Evolutionary conservation across 1,140 invertebrate genomes (phyloP).

Genomic region (Tetraneura akinire): DNA sequence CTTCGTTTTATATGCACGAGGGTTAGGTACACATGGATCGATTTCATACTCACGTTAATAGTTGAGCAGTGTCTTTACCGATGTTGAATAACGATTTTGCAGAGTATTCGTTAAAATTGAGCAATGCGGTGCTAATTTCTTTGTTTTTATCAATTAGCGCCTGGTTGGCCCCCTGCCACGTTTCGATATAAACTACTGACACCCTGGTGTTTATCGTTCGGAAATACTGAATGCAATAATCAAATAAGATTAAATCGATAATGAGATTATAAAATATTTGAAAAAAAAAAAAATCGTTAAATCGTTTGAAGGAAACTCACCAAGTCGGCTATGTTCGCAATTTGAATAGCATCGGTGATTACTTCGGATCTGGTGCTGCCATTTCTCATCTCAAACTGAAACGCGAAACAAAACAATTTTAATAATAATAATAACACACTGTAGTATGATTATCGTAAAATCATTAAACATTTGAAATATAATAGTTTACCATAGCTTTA

Average conservation of each 20-base stretch:
- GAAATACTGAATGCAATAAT: constrained; percentile 75
- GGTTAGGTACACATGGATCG: no score
- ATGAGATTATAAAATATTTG: background rate
- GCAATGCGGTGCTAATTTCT: constrained; percentile 82
- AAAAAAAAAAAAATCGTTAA: background rate
- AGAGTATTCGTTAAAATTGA: constrained; percentile 88
- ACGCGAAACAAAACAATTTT: constrained; percentile 41
- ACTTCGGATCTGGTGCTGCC: constrained; percentile 85
- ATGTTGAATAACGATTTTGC: constrained; percentile 79
- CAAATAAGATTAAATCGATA: constrained; percentile 2
- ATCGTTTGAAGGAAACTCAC: constrained; percentile 65
- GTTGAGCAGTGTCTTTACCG: constrained; percentile 84
- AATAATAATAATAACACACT: no score
- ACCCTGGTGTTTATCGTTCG: constrained; percentile 89
- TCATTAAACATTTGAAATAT: constrained; percentile 19
- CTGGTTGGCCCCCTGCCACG: constrained; percentile 88
- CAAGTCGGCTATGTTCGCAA: constrained; percentile 94
- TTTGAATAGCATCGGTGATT: constrained; percentile 91
- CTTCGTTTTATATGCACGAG: no score
- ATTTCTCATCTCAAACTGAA: constrained; percentile 84
- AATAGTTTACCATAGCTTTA: constrained; percentile 85
- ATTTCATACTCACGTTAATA: constrained; percentile 89
- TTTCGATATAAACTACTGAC: constrained; percentile 93
- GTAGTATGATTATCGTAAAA: no score
- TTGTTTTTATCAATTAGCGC: constrained; percentile 76